These are phyloP conservation scores for Scelioninae gen. 1 DNA, from an alignment of 2,888 invertebrate species.

Conservation along the genomic window DNA sequence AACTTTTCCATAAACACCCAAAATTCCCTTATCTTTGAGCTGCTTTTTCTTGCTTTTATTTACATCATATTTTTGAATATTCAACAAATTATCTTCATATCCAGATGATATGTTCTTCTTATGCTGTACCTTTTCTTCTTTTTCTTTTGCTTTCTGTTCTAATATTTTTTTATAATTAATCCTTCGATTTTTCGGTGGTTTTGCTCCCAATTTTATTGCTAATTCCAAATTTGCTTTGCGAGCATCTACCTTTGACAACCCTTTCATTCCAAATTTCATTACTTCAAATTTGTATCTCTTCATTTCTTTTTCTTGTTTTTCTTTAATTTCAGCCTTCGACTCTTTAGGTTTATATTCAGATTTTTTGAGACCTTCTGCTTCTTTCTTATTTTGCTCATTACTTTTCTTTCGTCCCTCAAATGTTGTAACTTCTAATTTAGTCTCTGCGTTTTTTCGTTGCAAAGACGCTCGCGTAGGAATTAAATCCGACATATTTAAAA, in stretches of 20 bases:
- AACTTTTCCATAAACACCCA: conserved; percentile 79
- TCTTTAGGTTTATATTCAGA: not conserved
- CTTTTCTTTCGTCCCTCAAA: conserved; percentile 73
- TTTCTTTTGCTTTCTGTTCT: no score
- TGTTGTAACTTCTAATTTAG: conserved; percentile 72
- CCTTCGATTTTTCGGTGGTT: no score
- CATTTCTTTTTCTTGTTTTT: no score
- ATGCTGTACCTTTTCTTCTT: no score
- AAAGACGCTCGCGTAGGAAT: conserved; percentile 74
- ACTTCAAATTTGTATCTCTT: no score
- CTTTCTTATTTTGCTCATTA: conserved; percentile 18
- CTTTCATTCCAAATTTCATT: no score
- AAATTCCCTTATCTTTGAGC: conserved; percentile 72
- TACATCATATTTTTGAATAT: conserved; percentile 16
- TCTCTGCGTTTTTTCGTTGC: conserved; percentile 64
- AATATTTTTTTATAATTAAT: no score
- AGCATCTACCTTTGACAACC: no score
- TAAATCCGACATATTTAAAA: conserved; percentile 75
- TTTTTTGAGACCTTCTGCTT: not conserved
- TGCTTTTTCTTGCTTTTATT: conserved; percentile 66
- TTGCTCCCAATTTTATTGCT: no score
- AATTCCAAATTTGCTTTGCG: no score
- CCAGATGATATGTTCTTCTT: no score
- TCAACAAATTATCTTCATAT: conserved; percentile 72
- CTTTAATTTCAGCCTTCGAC: no score